Evolutionary conservation across 2,113 vertebrate genomes (phyloP).

Genomic region (Aleadryas rufinucha): DNA sequence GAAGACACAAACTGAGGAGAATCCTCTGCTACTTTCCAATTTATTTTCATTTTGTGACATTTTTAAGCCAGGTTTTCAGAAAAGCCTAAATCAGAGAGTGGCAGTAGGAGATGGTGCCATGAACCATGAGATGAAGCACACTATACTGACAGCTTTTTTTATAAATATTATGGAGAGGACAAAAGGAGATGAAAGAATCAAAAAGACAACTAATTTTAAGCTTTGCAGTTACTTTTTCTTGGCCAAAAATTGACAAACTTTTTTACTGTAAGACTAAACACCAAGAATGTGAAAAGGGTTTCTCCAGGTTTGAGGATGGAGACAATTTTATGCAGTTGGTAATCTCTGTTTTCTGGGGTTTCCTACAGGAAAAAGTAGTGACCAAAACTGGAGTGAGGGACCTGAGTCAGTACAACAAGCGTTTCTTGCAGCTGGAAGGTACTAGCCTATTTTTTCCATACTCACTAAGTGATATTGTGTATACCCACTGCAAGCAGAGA

Average conservation of each 20-base stretch:
- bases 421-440: not conserved
- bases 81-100: not conserved
- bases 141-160: not conserved
- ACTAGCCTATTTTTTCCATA: not conserved
- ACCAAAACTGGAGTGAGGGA: not conserved
- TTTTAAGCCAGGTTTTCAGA: not conserved
- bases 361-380: not conserved
- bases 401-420: not conserved
- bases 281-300: not conserved
- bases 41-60: not conserved
- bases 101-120: not conserved
- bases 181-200: not conserved
- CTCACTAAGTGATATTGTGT: not conserved
- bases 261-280: not conserved
- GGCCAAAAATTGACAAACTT: not conserved
- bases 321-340: not conserved
- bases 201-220: not conserved
- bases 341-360: fast-evolving
- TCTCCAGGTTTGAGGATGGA: not conserved
- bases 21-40: not conserved
- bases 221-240: not conserved
- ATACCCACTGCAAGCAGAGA: not conserved
- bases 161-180: not conserved
- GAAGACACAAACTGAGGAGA: not conserved
- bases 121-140: not conserved